Evolutionary conservation across 1,140 invertebrate genomes (phyloP), one percentile per base, ranked within the genome.

Genomic region (Camponotus floridanus): DNA sequence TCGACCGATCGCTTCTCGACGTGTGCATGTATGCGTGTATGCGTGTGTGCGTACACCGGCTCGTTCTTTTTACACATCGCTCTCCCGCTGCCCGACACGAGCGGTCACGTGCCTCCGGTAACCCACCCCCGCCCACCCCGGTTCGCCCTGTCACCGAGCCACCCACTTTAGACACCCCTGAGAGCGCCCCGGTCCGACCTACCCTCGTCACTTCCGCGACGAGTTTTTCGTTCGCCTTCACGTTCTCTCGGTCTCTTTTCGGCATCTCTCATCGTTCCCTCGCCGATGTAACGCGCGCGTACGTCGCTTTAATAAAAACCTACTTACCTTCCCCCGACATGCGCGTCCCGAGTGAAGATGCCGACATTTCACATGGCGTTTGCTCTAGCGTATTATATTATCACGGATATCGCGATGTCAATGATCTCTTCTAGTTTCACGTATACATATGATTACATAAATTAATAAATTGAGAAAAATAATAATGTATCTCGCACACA

Each of bases 101-200:
- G 91, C 88, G 88, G 92, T 92, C 93, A 93, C 93, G 93, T 93
- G 93, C 74, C 92, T 90, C 85, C 42, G 51, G 18, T 88, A 85
- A 62, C 89, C 48, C 88, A 91, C 87, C 85, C 80, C 90, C 71
- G 81, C 80, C 59, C 74, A 39, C 21, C 81, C 85, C 70, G 76
- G 55, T 81, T 84, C 88, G 80, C 90, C 67, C 76, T 91, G 91
- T 93, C 91, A 90, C 93, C 87, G 88, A 93, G 92, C 92, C 91
- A 91, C 92, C 92, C 91, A 93, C 93, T 93, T 93, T 92, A 91
- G 87, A 90, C 83, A 78, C 88, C 88, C 86, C 70, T 67, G 80
- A 61, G 86, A 85, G 85, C 48, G 31, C 51, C 68, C 83, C 62
- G 83, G 51, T 13, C 55, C 70, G 51, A 70, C 83, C 87, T 87